Percentiles rank a stretch among this genome's conserved stretches.
These are phyloP conservation scores for Theristicus caerulescens DNA, from an alignment of 2,113 vertebrate genomes.

Conservation along the genomic window DNA sequence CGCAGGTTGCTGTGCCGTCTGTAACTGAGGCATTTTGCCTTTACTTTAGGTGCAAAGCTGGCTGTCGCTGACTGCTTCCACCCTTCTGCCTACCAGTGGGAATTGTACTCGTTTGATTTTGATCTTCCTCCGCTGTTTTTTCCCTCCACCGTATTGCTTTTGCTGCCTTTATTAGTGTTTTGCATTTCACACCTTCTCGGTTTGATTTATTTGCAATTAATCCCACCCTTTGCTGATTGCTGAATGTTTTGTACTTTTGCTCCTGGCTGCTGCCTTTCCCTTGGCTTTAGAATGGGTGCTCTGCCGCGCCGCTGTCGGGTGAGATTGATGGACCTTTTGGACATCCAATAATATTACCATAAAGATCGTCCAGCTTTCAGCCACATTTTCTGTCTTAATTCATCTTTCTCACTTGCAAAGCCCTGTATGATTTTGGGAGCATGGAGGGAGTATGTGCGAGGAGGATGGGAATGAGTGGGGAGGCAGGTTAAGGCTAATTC, in stretches of 20 bases:
- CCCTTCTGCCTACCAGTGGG: neutral
- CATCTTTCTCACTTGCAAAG: conserved; percentile 3
- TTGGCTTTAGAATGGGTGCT: neutral
- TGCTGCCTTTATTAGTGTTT: neutral
- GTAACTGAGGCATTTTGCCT: neutral
- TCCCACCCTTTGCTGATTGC: neutral
- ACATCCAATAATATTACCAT: neutral
- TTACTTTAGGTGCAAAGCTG: neutral
- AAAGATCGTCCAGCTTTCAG: neutral
- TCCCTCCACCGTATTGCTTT: neutral
- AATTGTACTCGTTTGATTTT: neutral
- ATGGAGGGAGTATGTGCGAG: neutral
- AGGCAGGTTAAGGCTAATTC: conserved; percentile 12
- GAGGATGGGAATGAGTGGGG: neutral
- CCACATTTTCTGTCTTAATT: neutral
- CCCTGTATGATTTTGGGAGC: neutral
- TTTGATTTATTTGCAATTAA: neutral
- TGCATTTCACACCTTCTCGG: neutral
- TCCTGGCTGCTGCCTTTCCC: neutral
- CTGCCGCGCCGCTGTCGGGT: rapidly evolving
- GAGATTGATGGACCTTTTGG: neutral
- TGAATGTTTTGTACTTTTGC: neutral
- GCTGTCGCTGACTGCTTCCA: neutral
- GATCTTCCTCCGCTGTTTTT: neutral
- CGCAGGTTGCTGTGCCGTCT: neutral